phyloP scores from a whole-genome alignment of 2,888 invertebrate genomes.

The Eucriotettix oculatus region DNA sequence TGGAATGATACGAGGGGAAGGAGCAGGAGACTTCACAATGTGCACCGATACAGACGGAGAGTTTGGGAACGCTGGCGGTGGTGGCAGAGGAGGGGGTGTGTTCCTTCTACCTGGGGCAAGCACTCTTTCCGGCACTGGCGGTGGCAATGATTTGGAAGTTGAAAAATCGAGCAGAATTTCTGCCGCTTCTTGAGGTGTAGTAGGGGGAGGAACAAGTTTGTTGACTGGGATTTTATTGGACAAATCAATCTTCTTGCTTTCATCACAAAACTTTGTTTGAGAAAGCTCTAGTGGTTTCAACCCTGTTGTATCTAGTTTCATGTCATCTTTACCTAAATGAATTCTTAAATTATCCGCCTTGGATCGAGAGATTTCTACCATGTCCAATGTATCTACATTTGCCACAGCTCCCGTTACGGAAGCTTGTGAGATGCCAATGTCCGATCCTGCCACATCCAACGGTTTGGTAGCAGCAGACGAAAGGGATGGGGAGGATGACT shows the following conservation, averaged over 20 bases:
- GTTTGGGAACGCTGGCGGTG: constrained; percentile 28
- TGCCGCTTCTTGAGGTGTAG: constrained; percentile 40
- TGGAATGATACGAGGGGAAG: constrained; percentile 34
- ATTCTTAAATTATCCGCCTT: too few species aligned
- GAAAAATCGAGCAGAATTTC: constrained; percentile 52
- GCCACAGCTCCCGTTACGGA: too few species aligned
- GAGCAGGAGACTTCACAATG: constrained; percentile 47
- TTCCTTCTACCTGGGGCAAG: constrained; percentile 24
- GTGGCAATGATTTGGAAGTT: constrained; percentile 31
- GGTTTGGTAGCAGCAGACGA: constrained; percentile 3
- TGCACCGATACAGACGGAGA: constrained; percentile 60
- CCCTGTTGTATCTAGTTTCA: too few species aligned
- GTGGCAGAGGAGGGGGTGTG: constrained; percentile 23
- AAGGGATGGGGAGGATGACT: constrained; percentile 1
- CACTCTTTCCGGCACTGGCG: constrained; percentile 26
- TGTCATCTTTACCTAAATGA: too few species aligned
- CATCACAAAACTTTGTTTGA: constrained; percentile 3
- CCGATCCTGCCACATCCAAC: constrained; percentile 2
- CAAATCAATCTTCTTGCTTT: too few species aligned
- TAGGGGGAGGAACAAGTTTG: constrained; percentile 10
- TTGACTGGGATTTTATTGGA: too few species aligned
- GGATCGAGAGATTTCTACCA: too few species aligned
- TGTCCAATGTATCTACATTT: too few species aligned
- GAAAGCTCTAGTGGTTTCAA: constrained; percentile 4
- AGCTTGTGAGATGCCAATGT: neutral